Base-by-base conservation (phyloP, 2,888 invertebrate genomes). In the Drosophila kambysellisi region DNA sequence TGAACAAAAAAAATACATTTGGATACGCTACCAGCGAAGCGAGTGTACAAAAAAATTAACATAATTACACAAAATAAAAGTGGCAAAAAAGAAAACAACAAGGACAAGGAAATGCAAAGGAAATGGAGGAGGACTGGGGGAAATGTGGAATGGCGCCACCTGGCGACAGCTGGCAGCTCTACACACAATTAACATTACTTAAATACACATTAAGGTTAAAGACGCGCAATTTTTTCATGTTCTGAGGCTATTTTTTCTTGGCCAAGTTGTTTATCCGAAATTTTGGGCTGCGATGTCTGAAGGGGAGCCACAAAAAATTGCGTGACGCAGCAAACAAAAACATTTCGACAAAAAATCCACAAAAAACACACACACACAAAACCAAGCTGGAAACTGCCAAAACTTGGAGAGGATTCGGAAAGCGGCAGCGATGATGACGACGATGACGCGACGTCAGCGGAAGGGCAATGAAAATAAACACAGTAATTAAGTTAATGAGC, bases 401-500 rank as follows among this genome's bases (percentile, higher is more conserved):
- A 81, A 67, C 67, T 56, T 39, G 35, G 43, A 54, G 51, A 46
- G 30, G 59, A 76, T 62, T 68, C 72, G 80, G 33, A 50, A 59
- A 52, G 61, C 60, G 65, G 35, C 51, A 61, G 60, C 68, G 8
- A 37, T 33, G 15, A 37, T 30, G 69, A 59, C 62, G 54, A 46
- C 62, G 54, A 46, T n/a, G 64, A 32, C 17, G 61, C 63, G 54
- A 64, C 69, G 56, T 58, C 71, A 76, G 77, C 83, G 78, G 88
- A 91, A 91, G 85, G 85, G 83, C 87, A 91, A 88, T 88, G 88
- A 88, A 88, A 90, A 91, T 90, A 89, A 91, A 88, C 88, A 86
- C 88, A 89, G 90, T 89, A 90, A 90, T 90, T 90, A 91, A 88
- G 88, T 90, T 91, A 90, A 90, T 90, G 91, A 91, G 88, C 88